These are phyloP conservation scores for Bujurquina vittata DNA, from an alignment of 2,113 vertebrate species.

Conservation along the genomic window DNA sequence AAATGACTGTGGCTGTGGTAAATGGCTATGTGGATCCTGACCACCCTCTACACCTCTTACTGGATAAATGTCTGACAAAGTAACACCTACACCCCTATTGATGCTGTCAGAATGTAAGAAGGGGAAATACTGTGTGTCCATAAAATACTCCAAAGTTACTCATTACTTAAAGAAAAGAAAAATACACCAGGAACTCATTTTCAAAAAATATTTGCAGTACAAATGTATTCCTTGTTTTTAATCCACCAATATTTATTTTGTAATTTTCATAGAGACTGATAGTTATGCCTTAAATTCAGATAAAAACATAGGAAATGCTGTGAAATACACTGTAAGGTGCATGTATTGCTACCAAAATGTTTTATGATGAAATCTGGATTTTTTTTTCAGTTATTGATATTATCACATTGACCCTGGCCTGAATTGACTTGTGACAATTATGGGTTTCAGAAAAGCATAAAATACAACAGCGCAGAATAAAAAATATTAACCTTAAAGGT, in stretches of 20 bases:
- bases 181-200: no score
- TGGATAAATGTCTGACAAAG: background rate
- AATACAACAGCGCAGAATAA: conserved; percentile 6
- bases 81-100: background rate
- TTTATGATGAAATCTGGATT: background rate
- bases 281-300: background rate
- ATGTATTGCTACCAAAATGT: background rate
- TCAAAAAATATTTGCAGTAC: background rate
- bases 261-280: background rate
- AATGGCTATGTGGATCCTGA: no score
- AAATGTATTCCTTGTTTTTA: background rate
- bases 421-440: background rate
- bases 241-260: background rate
- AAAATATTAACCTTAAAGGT: conserved; percentile 58
- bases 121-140: background rate
- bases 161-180: no score
- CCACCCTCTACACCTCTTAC: background rate
- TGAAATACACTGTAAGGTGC: background rate
- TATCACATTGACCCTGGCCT: background rate
- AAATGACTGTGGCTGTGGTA: no score
- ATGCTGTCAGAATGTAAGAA: background rate
- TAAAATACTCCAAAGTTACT: background rate
- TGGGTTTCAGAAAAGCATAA: background rate
- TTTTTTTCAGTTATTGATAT: background rate
- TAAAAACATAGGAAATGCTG: background rate